Percentiles rank a stretch among this genome's conserved stretches.
These are phyloP conservation scores for Copidosoma floridanum DNA, from an alignment of 1,140 invertebrate species.

Conservation along the genomic window DNA sequence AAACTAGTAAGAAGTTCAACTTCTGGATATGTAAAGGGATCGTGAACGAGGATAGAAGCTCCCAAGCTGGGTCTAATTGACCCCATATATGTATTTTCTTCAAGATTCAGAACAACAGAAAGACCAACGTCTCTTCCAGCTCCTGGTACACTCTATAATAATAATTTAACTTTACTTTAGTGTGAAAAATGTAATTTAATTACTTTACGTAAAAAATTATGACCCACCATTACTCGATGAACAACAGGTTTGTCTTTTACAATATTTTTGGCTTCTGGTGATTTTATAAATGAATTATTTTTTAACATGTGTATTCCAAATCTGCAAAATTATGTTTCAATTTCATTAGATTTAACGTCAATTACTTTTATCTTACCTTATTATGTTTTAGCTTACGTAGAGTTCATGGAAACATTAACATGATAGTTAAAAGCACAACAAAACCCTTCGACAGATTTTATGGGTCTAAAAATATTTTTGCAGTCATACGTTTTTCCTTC, in stretches of 20 bases:
- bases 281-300: background rate
- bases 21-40: slow-evolving; percentile 42
- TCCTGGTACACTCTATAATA: slow-evolving; percentile 37
- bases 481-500: slow-evolving; percentile 39
- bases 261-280: background rate
- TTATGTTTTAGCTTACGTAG: no score
- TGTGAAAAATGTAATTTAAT: no score
- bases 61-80: slow-evolving; percentile 38
- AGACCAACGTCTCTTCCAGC: slow-evolving; percentile 40
- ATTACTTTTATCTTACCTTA: no score
- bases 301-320: background rate
- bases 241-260: slow-evolving; percentile 26
- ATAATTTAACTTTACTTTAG: no score
- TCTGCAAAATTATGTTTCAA: background rate
- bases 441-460: slow-evolving; percentile 40
- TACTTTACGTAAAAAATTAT: background rate
- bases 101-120: slow-evolving; percentile 35
- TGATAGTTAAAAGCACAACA: slow-evolving; percentile 48
- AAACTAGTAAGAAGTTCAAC: slow-evolving; percentile 31
- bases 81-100: slow-evolving; percentile 34
- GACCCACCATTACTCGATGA: slow-evolving; percentile 28
- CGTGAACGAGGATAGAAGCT: slow-evolving; percentile 38
- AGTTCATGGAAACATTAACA: slow-evolving; percentile 19
- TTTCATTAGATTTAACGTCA: no score
- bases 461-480: slow-evolving; percentile 38